Evolutionary conservation across 2,113 vertebrate genomes (phyloP).

Genomic region (Tragelaphus scriptus): DNA sequence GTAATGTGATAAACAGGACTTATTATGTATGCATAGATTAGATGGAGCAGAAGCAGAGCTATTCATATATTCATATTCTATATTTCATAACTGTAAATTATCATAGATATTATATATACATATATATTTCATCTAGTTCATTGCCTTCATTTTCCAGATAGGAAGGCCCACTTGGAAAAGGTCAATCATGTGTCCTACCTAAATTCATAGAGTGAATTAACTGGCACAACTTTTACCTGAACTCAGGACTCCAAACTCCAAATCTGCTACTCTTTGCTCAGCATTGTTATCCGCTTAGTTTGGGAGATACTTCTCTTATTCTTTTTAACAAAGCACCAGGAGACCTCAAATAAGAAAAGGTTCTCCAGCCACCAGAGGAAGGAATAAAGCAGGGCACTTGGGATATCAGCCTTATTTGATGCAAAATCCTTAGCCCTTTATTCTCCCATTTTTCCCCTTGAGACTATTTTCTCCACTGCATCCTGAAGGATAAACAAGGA

Average conservation of each 20-base stretch:
- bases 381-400: not conserved
- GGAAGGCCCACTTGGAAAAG: not conserved
- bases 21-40: not conserved
- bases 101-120: not conserved
- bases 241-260: not conserved
- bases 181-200: not conserved
- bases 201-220: not conserved
- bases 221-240: not conserved
- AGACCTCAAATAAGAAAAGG: not conserved
- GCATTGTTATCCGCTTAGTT: not conserved
- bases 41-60: not conserved
- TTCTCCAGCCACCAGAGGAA: not conserved
- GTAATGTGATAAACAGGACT: not conserved
- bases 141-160: not conserved
- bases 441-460: not conserved
- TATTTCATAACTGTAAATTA: not conserved
- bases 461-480: not conserved
- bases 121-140: not conserved
- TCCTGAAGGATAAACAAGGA: not conserved
- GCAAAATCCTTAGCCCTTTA: not conserved
- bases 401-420: not conserved
- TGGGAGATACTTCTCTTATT: not conserved
- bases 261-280: not conserved
- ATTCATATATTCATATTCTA: not conserved
- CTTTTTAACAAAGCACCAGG: not conserved